Evolutionary conservation across 1,140 invertebrate genomes (phyloP).

Genomic region (Tetragonula clypearis): DNA sequence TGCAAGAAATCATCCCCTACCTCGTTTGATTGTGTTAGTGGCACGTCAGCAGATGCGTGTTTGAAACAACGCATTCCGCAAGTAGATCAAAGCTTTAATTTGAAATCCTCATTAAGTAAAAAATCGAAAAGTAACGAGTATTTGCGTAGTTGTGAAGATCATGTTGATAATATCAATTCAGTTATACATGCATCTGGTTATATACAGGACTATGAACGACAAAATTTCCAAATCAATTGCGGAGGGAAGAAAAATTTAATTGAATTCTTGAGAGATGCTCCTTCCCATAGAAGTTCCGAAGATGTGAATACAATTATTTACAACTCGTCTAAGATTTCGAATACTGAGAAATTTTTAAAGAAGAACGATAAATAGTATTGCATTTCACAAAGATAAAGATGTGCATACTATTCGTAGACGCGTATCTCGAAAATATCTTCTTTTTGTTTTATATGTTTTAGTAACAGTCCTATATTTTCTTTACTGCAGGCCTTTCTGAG

Average conservation of each 20-base stretch:
- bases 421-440: constrained; percentile 50
- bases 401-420: constrained; percentile 50
- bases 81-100: constrained; percentile 45
- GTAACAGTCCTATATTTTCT: constrained; percentile 73
- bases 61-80: constrained; percentile 30
- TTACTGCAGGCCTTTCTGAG: constrained; percentile 80
- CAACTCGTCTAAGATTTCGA: constrained; percentile 23
- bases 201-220: constrained; percentile 47
- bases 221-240: constrained; percentile 56
- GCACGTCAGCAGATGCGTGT: constrained; percentile 18
- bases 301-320: constrained; percentile 33
- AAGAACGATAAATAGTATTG: constrained; percentile 59
- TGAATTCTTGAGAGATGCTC: constrained; percentile 51
- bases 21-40: constrained; percentile 50
- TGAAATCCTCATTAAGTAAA: constrained; percentile 52
- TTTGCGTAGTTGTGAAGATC: constrained; percentile 60
- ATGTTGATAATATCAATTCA: constrained; percentile 12
- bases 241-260: constrained; percentile 55
- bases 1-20: constrained; percentile 62
- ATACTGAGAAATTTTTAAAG: constrained; percentile 65
- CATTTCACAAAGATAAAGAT: constrained; percentile 48
- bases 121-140: constrained; percentile 72
- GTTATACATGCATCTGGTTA: constrained; percentile 36
- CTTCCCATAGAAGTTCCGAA: constrained; percentile 44
- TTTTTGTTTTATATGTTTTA: constrained; percentile 58